Base-by-base conservation (phyloP, 2,797 vertebrate genomes). In the Periophthalmus magnuspinnatus region DNA sequence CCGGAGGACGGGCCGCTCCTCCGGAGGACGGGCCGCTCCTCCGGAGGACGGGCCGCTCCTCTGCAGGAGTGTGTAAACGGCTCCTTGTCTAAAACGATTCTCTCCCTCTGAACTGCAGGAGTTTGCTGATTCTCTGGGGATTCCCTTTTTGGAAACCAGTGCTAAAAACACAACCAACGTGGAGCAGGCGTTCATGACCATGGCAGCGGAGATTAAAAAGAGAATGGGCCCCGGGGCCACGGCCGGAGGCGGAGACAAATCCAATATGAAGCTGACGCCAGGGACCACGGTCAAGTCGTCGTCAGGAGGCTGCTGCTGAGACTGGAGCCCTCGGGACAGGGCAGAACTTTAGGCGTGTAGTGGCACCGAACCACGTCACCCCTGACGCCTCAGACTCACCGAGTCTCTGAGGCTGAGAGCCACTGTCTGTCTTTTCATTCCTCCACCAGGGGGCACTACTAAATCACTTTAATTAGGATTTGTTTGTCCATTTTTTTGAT, bases 291-390 rank as follows among this genome's bases (percentile, higher is more conserved):
- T 98, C 91, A 99, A 98, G 94, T 93, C 96, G 89, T 95, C 96
- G 78, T 94, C 96, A 65, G 97, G 97, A 90, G 96, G 97, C 79
- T 99, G 97, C 95, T 99, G 97, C 95, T 99, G 97, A 98, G 95
- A 66, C 62, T 24, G 21, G 14, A 64, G 62, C 62, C 38, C 62
- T 83, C 76, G 74, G 81, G 82, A 86, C 80, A 79, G 38, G 36
- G 62, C 62, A 64, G 62, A 63, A 97, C 96, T 97, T 96, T 97
- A 96, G 95, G 88, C 82, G 77, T 85, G 95, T 98, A 98, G 96
- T 95, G 93, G 92, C 96, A 97, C 95, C 95, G 95, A 92, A 84
- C 84, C 84, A 91, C 78, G 71, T 78, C 83, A 65, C 60, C 41
- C 36, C 69, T 61, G 91, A 91, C 91, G 93, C 93, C 79, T 78